These are phyloP conservation scores for Hystrix cristata DNA, from an alignment of 2,113 vertebrate species.

Conservation along the genomic window DNA sequence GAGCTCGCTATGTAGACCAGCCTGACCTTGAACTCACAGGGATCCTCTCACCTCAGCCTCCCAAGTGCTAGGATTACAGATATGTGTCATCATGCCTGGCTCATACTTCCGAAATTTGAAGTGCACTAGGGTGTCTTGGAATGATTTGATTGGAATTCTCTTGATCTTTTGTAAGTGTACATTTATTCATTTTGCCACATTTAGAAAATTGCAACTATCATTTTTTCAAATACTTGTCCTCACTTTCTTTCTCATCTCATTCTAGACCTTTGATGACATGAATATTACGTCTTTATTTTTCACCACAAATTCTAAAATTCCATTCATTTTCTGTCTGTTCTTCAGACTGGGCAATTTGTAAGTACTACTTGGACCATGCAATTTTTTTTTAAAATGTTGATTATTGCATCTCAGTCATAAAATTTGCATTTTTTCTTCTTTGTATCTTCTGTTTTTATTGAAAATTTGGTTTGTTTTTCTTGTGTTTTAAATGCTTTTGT, in stretches of 20 bases:
- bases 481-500: background rate
- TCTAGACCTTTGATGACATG: background rate
- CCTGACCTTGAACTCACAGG: too few relatives aligned
- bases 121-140: too few relatives aligned
- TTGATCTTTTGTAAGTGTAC: background rate
- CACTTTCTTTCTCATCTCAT: background rate
- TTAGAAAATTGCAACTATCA: background rate
- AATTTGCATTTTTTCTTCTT: background rate
- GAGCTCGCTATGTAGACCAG: too few relatives aligned
- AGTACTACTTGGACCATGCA: background rate
- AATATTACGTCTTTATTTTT: background rate
- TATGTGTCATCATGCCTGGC: too few relatives aligned
- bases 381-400: background rate
- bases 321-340: background rate
- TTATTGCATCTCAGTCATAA: background rate
- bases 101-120: background rate
- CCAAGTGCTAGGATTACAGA: too few relatives aligned
- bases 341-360: background rate
- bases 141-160: background rate
- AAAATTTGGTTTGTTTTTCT: background rate
- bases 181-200: background rate
- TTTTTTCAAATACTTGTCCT: background rate
- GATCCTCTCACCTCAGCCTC: too few relatives aligned
- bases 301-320: background rate
- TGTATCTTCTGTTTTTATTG: too few relatives aligned